Evolutionary conservation across 2,888 invertebrate genomes (phyloP), one percentile per base, ranked within the genome.

Genomic region (Taenaris catops): DNA sequence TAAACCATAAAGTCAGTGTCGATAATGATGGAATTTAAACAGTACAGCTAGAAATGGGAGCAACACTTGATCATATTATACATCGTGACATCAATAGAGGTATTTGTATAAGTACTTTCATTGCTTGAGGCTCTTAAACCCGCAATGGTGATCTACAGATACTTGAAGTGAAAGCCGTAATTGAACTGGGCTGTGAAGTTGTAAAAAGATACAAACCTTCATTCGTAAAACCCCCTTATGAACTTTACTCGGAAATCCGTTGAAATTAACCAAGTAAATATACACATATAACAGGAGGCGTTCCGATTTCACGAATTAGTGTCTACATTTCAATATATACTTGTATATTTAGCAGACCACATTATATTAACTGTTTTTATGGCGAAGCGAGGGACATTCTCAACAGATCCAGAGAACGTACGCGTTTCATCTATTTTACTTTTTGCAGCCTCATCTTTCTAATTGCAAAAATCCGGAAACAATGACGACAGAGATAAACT

Each of bases 51-150:
- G 10, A 34, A 45, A 39, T 38, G 34, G 36, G 33, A 34, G 29
- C 38, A 38, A 31, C 25, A 37, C 34, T 48, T 39, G 51, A 49
- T 49, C 41, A 37, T 37, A 49, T 46, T 46, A 34, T 29, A 37
- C 31, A 40, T 12, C 45, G 38, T 39, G 42, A 43, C 46, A 48
- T 61, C 51, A 46, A 55, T 49, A 50, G 41, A 53, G 28, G 36
- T 46, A 49, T 60, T 56, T 53, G 51, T 59, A 49, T 48, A 45
- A 44, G 48, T 43, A 66, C 73, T 76, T 75, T 73, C 75, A 53
- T 66, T 41, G 60, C 76, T 68, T 38, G 42, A 37, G 70, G 75
- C 63, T 44, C 56, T 51, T 36, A 26, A 48, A 42, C 41, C 51
- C 37, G 58, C 60, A 59, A 53, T 63, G 63, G 62, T 58, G 45